Base-by-base conservation (phyloP, 2,888 invertebrate genomes). In the Caenorhabditis virilis region DNA sequence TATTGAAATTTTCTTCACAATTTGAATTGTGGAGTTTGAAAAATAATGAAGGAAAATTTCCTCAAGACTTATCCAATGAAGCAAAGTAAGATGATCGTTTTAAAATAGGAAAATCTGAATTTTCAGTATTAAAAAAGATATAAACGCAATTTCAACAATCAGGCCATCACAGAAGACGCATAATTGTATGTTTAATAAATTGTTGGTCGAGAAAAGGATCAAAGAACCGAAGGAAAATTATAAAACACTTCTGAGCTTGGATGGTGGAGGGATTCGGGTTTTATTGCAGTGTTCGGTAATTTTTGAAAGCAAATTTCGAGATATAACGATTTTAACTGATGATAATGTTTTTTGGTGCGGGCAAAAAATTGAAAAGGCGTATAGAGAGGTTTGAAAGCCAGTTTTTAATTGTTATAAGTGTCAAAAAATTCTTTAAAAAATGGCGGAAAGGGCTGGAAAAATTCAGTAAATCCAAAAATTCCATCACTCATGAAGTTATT, bases 251-350 rank as follows among this genome's bases (percentile, higher is more conserved):
- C 39, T 72, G 46, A 58, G 63, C 45, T 39, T 72, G 13, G 72
- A 72, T 52, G 72, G 72, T 20, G 72, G 72, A 7, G 69, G 69
- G 16, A 26, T 69, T 18, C 36, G 64, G 18, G 58, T 65, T 2
- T 27, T 69, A 15, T 41, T 69, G 11, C 51, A 60, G 30, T 41
- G 42, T 15, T 35, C 55, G n/a, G 57, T 57, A 22, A 13, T 41
- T 36, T 20, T n/a, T n/a, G n/a, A n/a, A n/a, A n/a, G n/a, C n/a
- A n/a, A n/a, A n/a, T n/a, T n/a, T n/a, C n/a, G n/a, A n/a, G n/a
- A n/a, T n/a, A n/a, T n/a, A n/a, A n/a, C n/a, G n/a, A n/a, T n/a
- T n/a, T n/a, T n/a, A n/a, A n/a, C n/a, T n/a, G n/a, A n/a, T n/a
- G n/a, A n/a, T n/a, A n/a, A n/a, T n/a, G n/a, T n/a, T n/a, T n/a